phyloP scores from a whole-genome alignment of 2,797 vertebrate genomes.

The Fistularia tabacaria region DNA sequence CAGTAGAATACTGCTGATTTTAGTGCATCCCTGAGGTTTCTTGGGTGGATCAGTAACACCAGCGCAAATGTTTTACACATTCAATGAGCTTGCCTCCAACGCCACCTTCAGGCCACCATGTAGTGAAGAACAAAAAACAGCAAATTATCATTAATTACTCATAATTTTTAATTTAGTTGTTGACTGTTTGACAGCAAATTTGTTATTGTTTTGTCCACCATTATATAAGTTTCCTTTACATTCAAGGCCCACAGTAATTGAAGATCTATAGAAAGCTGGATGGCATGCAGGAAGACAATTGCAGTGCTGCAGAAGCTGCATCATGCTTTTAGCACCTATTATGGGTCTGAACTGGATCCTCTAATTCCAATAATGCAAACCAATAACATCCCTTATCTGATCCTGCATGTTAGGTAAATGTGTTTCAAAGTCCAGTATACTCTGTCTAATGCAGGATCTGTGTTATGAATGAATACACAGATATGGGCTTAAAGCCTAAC shows the following conservation, averaged over 20 bases:
- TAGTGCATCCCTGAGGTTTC: neutral
- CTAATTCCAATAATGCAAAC: constrained; percentile 2
- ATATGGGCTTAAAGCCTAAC: no score
- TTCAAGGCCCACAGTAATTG: no score
- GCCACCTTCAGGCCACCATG: neutral
- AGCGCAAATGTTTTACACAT: neutral
- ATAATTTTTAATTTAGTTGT: no score
- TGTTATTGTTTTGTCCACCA: no score
- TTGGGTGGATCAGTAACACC: neutral
- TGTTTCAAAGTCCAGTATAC: neutral
- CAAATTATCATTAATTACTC: no score
- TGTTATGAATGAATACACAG: neutral
- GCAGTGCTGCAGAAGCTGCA: no score
- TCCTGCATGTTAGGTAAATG: neutral
- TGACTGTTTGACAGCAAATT: no score
- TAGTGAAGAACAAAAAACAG: no score
- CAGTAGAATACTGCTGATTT: no score
- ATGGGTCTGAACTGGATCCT: neutral
- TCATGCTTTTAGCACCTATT: neutral
- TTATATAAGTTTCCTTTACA: no score
- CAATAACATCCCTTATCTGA: neutral
- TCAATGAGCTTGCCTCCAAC: neutral
- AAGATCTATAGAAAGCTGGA: neutral
- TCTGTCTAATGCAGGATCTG: neutral
- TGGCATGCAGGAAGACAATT: neutral